Evolutionary conservation across 2,113 vertebrate species (phyloP), one percentile per base, ranked within the genome.

Genomic region (Etheostoma spectabile): DNA sequence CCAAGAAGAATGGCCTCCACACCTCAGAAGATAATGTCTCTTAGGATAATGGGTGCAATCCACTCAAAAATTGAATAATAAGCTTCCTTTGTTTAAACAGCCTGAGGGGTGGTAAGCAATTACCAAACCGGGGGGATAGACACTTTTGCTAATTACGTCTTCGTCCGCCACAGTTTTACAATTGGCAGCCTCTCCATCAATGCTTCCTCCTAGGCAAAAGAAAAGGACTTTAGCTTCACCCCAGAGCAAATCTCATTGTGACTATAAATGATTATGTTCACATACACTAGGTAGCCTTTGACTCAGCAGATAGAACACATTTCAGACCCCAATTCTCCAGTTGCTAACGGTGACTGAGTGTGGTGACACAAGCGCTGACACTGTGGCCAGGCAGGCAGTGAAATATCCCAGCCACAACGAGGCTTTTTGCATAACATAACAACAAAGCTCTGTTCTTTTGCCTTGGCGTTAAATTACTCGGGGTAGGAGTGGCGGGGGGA

Each of bases 21-120:
- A 42, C 64, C 61, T 63, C 75, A 57, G 56, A 75, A 66, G 79
- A 86, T 90, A 89, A 88, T 82, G 77, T 83, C 60, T 85, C 88
- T 74, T 85, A 70, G 67, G 80, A 91, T 83, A 83, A 67, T 66
- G 79, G 73, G 61, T 83, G 75, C 69, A 77, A 79, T 84, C 77
- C 72, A 19, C 83, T 89, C 82, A 90, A 78, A 88, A 91, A 74
- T 83, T 89, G 88, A 93, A 91, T 89, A 89, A 92, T 91, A 84
- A 79, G 75, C 82, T 85, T 87, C 69, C 80, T 90, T 92, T 92
- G 85, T 92, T 91, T 78, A 83, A 91, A 91, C 83, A 83, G 91
- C 93, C 89, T 76, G 53, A 73, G 88, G 91, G 81, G 63, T 87
- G 85, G 86, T 90, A 91, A 87, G 90, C 83, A 93, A 95, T 94